These are phyloP conservation scores for Temnothorax rugatulus DNA, from an alignment of 2,888 invertebrate genomes.

Conservation along the genomic window DNA sequence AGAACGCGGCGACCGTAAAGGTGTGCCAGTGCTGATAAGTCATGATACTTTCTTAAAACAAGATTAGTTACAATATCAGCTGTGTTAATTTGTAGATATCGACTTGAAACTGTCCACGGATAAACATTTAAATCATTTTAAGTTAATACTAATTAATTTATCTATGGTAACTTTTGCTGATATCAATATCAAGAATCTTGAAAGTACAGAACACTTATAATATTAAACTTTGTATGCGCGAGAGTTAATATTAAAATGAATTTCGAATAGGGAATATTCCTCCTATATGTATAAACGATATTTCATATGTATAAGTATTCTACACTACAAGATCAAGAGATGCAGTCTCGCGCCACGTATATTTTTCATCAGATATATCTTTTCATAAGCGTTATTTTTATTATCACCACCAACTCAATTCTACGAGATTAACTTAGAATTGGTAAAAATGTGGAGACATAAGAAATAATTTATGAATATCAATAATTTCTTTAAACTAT, in stretches of 20 bases:
- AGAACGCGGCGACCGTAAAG: background rate
- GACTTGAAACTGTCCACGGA: background rate
- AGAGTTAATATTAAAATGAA: slow-evolving; percentile 35
- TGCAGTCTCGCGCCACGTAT: background rate
- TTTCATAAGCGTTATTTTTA: background rate
- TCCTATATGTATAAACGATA: slow-evolving; percentile 12
- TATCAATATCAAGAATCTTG: slow-evolving; percentile 22
- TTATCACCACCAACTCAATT: background rate
- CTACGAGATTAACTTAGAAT: background rate
- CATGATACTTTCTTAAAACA: background rate
- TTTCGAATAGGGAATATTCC: slow-evolving; percentile 50
- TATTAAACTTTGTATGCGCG: background rate
- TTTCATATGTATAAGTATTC: slow-evolving; percentile 29
- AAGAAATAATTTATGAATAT: background rate
- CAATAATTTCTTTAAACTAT: background rate
- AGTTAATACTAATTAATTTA: background rate
- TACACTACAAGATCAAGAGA: slow-evolving; percentile 51
- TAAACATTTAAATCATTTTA: background rate
- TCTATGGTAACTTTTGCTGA: background rate
- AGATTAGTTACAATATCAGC: background rate
- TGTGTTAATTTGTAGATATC: background rate
- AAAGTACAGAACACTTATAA: slow-evolving; percentile 17
- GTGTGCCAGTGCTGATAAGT: background rate
- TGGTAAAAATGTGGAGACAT: background rate
- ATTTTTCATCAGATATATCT: slow-evolving; percentile 60